phyloP scores from a whole-genome alignment of 2,888 invertebrate species.

The Polyommatus icarus region DNA sequence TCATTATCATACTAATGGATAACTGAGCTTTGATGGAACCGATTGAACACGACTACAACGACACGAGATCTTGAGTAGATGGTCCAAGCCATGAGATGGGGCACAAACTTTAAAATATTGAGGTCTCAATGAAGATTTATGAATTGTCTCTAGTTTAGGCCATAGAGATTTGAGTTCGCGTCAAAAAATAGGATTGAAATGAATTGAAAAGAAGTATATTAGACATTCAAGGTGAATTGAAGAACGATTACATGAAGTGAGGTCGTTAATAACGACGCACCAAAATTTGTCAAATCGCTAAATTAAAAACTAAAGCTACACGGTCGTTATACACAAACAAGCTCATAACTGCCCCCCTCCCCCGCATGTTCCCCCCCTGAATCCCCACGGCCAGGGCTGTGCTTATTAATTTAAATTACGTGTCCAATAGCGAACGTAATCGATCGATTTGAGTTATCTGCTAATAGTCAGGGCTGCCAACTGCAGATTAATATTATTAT shows the following conservation, averaged over 20 bases:
- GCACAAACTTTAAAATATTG: too few relatives aligned
- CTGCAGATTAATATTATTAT: not conserved
- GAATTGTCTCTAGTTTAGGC: too few relatives aligned
- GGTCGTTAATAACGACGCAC: too few relatives aligned
- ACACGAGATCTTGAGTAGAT: not conserved
- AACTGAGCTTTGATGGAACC: not conserved
- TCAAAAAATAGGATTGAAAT: too few relatives aligned
- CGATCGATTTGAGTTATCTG: slow-evolving; percentile 40
- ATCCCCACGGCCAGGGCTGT: slow-evolving; percentile 24
- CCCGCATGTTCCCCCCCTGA: not conserved
- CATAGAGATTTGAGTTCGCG: too few relatives aligned
- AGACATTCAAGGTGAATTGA: too few relatives aligned
- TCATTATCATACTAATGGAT: not conserved
- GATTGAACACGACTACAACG: not conserved
- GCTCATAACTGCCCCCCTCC: not conserved
- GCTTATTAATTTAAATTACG: slow-evolving; percentile 47
- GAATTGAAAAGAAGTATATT: too few relatives aligned
- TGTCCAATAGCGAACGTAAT: slow-evolving; percentile 47
- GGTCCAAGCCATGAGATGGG: not conserved
- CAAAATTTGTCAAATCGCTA: not conserved
- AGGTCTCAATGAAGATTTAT: too few relatives aligned
- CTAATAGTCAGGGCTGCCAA: slow-evolving; percentile 33
- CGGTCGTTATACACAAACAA: not conserved
- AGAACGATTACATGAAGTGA: too few relatives aligned
- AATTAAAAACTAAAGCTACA: slow-evolving; percentile 2